Base-by-base conservation (phyloP, 2,113 vertebrate species). In the Cynopterus brachyotis region DNA sequence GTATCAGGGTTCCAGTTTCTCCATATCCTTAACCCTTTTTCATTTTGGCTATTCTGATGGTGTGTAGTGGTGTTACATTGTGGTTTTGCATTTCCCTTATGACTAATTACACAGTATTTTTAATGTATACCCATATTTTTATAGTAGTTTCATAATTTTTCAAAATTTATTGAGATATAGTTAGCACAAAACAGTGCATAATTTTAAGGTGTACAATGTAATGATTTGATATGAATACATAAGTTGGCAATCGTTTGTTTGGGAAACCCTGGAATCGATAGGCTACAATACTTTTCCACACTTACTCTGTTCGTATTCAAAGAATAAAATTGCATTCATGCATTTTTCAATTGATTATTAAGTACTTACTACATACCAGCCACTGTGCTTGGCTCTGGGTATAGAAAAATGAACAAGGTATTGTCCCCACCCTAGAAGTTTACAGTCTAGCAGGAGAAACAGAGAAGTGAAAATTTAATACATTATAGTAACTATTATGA, bases 391-490 rank as follows among this genome's bases (percentile, higher is more conserved):
- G 7, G 32, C 24, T 94, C 72, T 76, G 53, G 53, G 4, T 80
- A 1, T 75, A 53, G 11, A 66, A 82, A 53, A 86, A 86, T 20
- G 10, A 91, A 50, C 19, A 64, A 84, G 26, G 20, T 53, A 67
- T 78, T 83, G 6, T 73, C 32, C 19, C 32, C 82, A 30, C 40
- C 22, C 86, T 69, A 82, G 50, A 96, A 55, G n/a, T 47, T 45
- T 76, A 50, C 24, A 32, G 64, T 35, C 40, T 66, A 72, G 20
- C 26, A 47, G 24, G 26, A 67, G 13, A 94, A 66, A 86, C 3
- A 78, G 62, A 90, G 73, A 92, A 83, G 7, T 85, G 13, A 30
- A 42, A 79, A 80, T 88, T 96, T 62, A 80, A 83, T 88, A 66
- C 1, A 20, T 2, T 76, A 0, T 67, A 76, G 24, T 32, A 94